Evolutionary conservation across 2,888 invertebrate genomes (phyloP), one percentile per base, ranked within the genome.

Genomic region (Cremastobaeus sp.): DNA sequence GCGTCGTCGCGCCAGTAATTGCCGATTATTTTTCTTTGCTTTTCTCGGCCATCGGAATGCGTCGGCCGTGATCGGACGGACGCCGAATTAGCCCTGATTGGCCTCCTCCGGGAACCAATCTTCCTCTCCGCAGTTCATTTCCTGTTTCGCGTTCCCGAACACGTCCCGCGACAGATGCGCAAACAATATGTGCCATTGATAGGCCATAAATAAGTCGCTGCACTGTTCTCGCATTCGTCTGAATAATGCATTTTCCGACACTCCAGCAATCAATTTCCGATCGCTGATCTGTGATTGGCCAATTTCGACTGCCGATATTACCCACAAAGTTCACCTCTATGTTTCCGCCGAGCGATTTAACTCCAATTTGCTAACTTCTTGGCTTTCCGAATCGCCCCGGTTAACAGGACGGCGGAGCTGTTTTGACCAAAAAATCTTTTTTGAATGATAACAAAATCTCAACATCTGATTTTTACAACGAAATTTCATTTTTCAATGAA

Each of bases 171-270:
- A 64, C 45, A 57, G 74, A 57, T 64, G 74, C 68, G 47, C 55
- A 52, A 69, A 69, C 62, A 74, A 69, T 65, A 70, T 69, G 60
- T 74, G 48, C 48, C 57, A 65, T 64, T 54, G 68, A 59, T 65
- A 65, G 52, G 30, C 50, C 59, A 52, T 59, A 45, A 71, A 65
- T 71, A 59, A 45, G 50, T 54, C 30, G 54, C 60, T 48, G 59
- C 65, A 37, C 65, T 65, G 50, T 54, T 60, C 59, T 17, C 21
- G 45, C 34, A 18, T 68, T 68, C 41, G 39, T 35, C 18, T 52
- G 69, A 60, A 69, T 70, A 70, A 55, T 62, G 41, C 39, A 62
- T 62, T 43, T 43, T 25, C 18, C 34, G 37, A 12, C 9, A 32
- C 3, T 6, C 15, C 11, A 30, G 21, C 15, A 50, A 59, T 52